phyloP scores from a whole-genome alignment of 2,888 invertebrate genomes.

The Andricus curvator region DNA sequence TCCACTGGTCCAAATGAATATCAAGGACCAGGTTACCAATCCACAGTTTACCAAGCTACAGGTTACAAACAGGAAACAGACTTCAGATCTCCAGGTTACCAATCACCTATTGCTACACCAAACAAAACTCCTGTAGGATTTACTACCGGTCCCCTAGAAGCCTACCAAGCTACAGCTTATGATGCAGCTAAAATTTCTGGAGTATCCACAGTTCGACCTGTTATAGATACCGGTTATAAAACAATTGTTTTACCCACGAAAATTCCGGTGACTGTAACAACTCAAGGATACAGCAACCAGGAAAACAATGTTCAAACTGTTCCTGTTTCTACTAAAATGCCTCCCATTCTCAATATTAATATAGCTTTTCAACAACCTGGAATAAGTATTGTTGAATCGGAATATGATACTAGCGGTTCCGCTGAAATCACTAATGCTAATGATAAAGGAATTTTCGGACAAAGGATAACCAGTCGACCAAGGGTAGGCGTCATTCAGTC shows the following conservation, averaged over 20 bases:
- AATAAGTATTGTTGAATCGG: slow-evolving; percentile 51
- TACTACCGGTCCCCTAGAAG: slow-evolving; percentile 64
- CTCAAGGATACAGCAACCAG: slow-evolving; percentile 50
- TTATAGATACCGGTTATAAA: slow-evolving; percentile 63
- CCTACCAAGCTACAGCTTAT: slow-evolving; percentile 64
- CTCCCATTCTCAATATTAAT: slow-evolving; percentile 57
- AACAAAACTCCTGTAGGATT: slow-evolving; percentile 59
- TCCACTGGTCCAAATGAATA: not conserved
- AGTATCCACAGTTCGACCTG: slow-evolving; percentile 65
- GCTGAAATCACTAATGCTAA: slow-evolving; percentile 47
- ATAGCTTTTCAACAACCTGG: slow-evolving; percentile 61
- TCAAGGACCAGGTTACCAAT: not conserved
- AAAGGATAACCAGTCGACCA: slow-evolving; percentile 54
- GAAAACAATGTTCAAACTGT: slow-evolving; percentile 49
- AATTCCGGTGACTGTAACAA: slow-evolving; percentile 55
- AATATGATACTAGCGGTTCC: slow-evolving; percentile 53
- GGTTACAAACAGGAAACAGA: not conserved
- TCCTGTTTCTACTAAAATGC: slow-evolving; percentile 45
- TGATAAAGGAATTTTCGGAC: slow-evolving; percentile 60
- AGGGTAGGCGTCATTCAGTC: slow-evolving; percentile 22
- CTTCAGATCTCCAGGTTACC: not conserved
- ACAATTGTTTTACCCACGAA: slow-evolving; percentile 63
- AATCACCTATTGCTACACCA: slow-evolving; percentile 34
- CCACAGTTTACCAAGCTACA: not conserved
- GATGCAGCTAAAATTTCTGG: slow-evolving; percentile 63